Conservation (phyloP, 2,888 invertebrate species). For the Steromphala cineraria region DNA sequence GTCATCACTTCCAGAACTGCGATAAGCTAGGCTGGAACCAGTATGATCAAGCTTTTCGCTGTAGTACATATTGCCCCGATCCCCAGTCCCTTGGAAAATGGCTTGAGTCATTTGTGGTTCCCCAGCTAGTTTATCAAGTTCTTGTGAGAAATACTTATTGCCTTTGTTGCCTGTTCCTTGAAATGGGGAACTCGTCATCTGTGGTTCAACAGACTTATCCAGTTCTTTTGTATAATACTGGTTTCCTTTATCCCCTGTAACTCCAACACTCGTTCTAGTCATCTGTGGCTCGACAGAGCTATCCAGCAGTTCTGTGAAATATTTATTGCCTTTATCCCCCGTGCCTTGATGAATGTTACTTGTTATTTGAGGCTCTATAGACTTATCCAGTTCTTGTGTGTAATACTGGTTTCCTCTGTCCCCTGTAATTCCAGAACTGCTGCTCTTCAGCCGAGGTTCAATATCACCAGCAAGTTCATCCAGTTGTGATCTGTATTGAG, state of each 20-base stretch:
- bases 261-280: neutral
- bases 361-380: neutral
- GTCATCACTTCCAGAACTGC: too few relatives aligned
- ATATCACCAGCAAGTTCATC: neutral
- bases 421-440: neutral
- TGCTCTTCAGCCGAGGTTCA: too few relatives aligned
- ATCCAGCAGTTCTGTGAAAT: neutral
- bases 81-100: conserved; percentile 4
- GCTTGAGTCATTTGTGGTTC: neutral
- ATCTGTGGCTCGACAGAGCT: conserved; percentile 13
- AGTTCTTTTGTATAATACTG: neutral
- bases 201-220: neutral
- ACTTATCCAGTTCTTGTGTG: neutral
- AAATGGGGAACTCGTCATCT: neutral
- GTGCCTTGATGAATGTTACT: neutral
- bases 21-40: neutral
- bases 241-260: conserved; percentile 3
- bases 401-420: neutral
- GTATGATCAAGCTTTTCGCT: neutral
- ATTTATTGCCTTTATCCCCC: neutral
- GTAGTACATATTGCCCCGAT: neutral
- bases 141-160: neutral
- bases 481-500: neutral
- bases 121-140: neutral
- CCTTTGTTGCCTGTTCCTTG: neutral